Evolutionary conservation across 2,113 vertebrate genomes (phyloP), one percentile per base, ranked within the genome.

Genomic region (Raphicerus campestris): DNA sequence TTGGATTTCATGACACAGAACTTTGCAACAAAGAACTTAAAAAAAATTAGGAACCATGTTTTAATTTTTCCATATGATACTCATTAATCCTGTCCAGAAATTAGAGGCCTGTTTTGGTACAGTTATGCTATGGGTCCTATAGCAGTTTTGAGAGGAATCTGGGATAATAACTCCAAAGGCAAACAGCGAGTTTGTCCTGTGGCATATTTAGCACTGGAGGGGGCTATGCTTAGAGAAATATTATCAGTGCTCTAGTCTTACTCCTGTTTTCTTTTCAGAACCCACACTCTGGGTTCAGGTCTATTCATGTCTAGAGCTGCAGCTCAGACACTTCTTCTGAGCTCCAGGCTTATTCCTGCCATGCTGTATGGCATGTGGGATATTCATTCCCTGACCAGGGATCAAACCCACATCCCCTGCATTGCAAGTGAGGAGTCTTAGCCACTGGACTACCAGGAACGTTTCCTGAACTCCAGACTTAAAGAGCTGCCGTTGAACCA

Each of bases 181-280:
- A 89, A 81, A 9, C 10, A 32, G 61, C 85, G 20, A 70, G 9
- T 19, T n/a, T 78, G 39, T 26, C n/a, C 8, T 61, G 1, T 13
- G 20, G 11, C 47, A 49, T 28, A 11, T 10, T 84, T 30, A n/a
- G 3, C 24, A 32, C 35, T 22, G 56, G 61, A 24, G 30, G 32
- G 7, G 80, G 42, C n/a, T 60, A 1, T 28, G 26, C 10, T 81
- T 35, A 35, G 28, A 70, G 53, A 81, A 49, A 11, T 5, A 30
- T 8, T 22, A 20, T 32, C 19, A 47, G 2, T 0, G 0, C 6
- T 35, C 16, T 45, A 2, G 20, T 39, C 26, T 75, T 30, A 20
- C 10, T 49, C 20, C 24, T 24, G 10, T 24, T 86, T 55, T 30
- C 49, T 60, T n/a, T 51, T 39, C 15, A 56, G 20, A 30, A 10